phyloP scores from a whole-genome alignment of 2,113 vertebrate genomes.

The Tichodroma muraria region DNA sequence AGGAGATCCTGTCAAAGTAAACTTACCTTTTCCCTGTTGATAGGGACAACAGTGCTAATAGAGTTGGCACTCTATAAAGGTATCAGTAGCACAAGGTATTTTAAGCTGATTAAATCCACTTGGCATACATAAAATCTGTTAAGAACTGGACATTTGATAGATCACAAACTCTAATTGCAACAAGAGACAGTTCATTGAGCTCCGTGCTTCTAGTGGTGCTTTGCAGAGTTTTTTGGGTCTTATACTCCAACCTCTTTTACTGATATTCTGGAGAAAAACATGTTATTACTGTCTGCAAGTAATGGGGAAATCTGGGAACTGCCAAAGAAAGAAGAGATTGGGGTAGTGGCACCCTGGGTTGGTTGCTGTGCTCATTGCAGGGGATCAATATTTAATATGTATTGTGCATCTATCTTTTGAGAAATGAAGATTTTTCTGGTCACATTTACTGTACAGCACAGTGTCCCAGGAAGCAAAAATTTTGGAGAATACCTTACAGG shows the following conservation, averaged over 20 bases:
- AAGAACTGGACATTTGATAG: conserved; percentile 39
- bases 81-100: conserved; percentile 14
- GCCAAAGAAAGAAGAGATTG: neutral
- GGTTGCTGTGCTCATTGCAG: neutral
- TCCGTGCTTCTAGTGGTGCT: neutral
- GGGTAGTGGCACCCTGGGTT: too few species aligned
- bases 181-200: neutral
- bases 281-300: neutral
- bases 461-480: neutral
- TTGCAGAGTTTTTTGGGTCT: neutral
- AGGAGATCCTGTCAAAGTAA: conserved; percentile 44
- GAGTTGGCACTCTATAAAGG: conserved; percentile 32
- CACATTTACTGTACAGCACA: neutral
- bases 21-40: neutral
- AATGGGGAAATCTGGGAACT: neutral
- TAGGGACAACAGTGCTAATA: conserved; percentile 16
- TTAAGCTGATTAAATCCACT: conserved; percentile 52
- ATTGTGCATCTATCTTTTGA: neutral
- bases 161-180: conserved; percentile 2
- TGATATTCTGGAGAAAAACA: neutral
- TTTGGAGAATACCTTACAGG: neutral
- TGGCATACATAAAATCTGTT: conserved; percentile 4
- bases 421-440: neutral
- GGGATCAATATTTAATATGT: neutral
- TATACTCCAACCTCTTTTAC: neutral